Conservation (phyloP, 2,888 invertebrate species). For the Pecten maximus region DNA sequence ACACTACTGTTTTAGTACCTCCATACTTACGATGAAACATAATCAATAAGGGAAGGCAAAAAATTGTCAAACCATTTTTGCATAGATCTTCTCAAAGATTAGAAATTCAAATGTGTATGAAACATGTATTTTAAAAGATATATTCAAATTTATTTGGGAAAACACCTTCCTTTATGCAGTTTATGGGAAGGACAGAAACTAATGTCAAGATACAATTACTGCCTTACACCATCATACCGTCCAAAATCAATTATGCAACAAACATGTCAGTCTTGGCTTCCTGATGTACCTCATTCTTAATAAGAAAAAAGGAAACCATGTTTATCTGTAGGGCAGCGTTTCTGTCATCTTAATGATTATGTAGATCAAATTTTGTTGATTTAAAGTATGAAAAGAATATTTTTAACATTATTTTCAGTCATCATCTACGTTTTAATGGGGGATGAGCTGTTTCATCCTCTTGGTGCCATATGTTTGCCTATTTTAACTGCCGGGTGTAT, state of each 20-base stretch:
- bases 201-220: background rate
- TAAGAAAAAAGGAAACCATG: background rate
- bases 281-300: background rate
- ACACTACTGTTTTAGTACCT: background rate
- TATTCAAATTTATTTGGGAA: background rate
- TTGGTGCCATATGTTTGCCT: constrained; percentile 27
- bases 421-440: background rate
- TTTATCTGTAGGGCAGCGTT: background rate
- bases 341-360: background rate
- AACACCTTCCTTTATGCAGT: too few relatives aligned
- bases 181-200: background rate
- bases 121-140: background rate
- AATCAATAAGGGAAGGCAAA: background rate
- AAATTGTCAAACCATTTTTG: too few relatives aligned
- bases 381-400: background rate
- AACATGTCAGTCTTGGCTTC: background rate
- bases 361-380: background rate
- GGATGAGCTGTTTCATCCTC: background rate
- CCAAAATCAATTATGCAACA: background rate
- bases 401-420: background rate
- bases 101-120: background rate
- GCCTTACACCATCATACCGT: background rate
- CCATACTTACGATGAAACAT: too few relatives aligned
- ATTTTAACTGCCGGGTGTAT: background rate
- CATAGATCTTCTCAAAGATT: background rate